Conservation (phyloP, 2,797 vertebrate genomes). For the Oreochromis grahami region DNA sequence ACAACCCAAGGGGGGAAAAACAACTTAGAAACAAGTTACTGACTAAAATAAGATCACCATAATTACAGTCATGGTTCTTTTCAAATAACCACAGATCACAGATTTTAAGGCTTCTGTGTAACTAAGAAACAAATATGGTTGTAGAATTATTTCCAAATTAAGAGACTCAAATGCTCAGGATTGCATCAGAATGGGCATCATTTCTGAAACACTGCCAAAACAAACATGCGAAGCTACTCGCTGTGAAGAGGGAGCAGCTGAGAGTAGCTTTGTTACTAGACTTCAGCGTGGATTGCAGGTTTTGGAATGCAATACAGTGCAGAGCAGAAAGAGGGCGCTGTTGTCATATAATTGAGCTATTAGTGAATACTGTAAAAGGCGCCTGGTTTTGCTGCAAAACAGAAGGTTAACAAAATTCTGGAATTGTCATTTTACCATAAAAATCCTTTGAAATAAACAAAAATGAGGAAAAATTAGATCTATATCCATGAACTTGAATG, state of each 20-base stretch:
- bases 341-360: neutral
- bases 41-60: neutral
- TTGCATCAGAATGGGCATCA: fast-evolving
- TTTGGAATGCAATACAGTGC: neutral
- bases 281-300: neutral
- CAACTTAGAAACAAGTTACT: neutral
- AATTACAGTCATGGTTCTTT: fast-evolving
- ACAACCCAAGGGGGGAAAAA: fast-evolving
- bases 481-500: neutral
- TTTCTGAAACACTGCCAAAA: neutral
- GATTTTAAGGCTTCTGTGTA: neutral
- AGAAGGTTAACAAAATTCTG: neutral
- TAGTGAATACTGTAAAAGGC: neutral
- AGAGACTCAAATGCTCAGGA: neutral
- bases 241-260: too few relatives aligned
- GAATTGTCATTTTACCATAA: neutral
- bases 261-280: too few relatives aligned
- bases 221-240: neutral
- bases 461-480: neutral
- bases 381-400: neutral
- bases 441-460: neutral
- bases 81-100: neutral
- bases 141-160: neutral
- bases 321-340: neutral
- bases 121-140: neutral